Conservation (phyloP, 23 tunicate species). For the Trididemnum nubilum region DNA sequence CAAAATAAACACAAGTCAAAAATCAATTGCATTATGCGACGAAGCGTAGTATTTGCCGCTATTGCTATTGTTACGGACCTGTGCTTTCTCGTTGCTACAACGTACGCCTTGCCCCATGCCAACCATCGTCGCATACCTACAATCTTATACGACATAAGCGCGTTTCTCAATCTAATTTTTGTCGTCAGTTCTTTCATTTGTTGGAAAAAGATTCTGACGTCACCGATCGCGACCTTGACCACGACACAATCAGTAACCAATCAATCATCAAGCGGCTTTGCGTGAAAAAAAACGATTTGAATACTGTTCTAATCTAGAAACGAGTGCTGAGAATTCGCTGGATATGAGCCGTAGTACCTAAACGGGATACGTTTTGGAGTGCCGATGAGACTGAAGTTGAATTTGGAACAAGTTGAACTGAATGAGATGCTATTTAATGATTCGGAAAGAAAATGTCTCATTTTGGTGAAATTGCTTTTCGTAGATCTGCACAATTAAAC, state of each 20-base stretch:
- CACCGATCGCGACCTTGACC: not conserved
- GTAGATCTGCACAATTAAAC: too few species aligned
- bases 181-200: conserved; percentile 40
- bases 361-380: too few species aligned
- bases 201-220: conserved; percentile 32
- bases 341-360: too few species aligned
- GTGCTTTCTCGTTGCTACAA: not conserved
- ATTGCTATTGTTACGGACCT: conserved; percentile 23
- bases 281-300: too few species aligned
- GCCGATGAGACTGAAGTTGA: too few species aligned
- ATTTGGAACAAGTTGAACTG: too few species aligned
- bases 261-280: not conserved
- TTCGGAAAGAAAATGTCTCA: too few species aligned
- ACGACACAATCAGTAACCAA: not conserved
- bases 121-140: conserved; percentile 27
- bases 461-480: too few species aligned
- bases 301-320: too few species aligned
- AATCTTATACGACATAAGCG: conserved; percentile 36
- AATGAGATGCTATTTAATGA: too few species aligned
- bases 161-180: conserved; percentile 32
- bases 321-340: too few species aligned
- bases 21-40: conserved; percentile 7
- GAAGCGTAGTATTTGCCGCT: conserved; percentile 15
- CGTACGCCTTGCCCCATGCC: not conserved
- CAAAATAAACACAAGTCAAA: not conserved